A percentile compares a stretch with the other conserved stretches of the same genome.
phyloP scores from a whole-genome alignment of 2,888 invertebrate species.

The Ecdyonurus torrentis region DNA sequence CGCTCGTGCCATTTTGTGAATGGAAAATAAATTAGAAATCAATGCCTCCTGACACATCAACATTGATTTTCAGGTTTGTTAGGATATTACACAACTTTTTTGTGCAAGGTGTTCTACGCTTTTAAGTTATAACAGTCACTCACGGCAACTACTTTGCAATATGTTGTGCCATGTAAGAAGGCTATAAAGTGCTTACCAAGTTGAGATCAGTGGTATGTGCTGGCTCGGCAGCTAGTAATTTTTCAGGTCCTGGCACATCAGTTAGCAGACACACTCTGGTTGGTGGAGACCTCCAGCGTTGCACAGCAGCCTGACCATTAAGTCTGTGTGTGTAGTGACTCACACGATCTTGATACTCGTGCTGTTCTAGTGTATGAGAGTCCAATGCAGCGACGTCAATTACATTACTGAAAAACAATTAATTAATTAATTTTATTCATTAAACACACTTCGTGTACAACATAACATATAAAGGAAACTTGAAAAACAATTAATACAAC shows the following conservation, averaged over 20 bases:
- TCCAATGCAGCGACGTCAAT: conserved; percentile 89
- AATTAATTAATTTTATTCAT: too few species aligned
- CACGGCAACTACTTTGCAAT: too few species aligned
- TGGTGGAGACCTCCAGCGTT: conserved; percentile 14
- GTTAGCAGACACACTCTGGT: conserved; percentile 36
- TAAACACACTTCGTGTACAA: too few species aligned
- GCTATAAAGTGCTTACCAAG: conserved; percentile 43
- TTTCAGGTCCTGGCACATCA: conserved; percentile 60
- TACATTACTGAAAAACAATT: conserved; percentile 54
- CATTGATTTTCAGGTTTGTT: too few species aligned
- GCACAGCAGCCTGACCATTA: conserved; percentile 18
- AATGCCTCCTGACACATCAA: too few species aligned
- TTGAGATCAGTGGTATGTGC: conserved; percentile 43
- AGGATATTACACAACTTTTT: too few species aligned
- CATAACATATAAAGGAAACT: too few species aligned
- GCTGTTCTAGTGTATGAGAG: conserved; percentile 72
- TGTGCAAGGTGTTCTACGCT: too few species aligned
- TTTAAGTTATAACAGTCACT: too few species aligned
- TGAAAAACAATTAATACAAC: not conserved
- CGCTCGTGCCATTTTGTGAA: too few species aligned
- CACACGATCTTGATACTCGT: conserved; percentile 71
- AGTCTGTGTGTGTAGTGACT: conserved; percentile 45
- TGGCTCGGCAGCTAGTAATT: conserved; percentile 43
- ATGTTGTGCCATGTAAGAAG: too few species aligned
- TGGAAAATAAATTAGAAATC: too few species aligned